phyloP scores from a whole-genome alignment of 1,140 invertebrate genomes.

The Leguminivora glycinivorella region DNA sequence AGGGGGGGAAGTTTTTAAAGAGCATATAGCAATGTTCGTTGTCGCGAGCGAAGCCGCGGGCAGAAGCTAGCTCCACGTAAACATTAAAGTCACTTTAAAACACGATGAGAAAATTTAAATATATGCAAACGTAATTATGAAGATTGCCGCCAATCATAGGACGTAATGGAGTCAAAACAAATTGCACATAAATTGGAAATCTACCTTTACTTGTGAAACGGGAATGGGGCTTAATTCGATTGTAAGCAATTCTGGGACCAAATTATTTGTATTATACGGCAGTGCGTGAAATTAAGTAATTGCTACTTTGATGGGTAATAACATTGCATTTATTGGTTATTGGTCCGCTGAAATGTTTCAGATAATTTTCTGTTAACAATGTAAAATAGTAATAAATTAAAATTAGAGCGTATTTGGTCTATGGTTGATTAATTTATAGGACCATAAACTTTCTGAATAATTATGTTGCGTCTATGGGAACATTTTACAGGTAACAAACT shows the following conservation, averaged over 20 bases:
- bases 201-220: background rate
- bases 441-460: too few species aligned
- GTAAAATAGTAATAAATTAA: too few species aligned
- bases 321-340: background rate
- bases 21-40: background rate
- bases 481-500: too few species aligned
- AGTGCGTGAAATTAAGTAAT: background rate
- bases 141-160: conserved; percentile 14
- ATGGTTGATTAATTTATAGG: too few species aligned
- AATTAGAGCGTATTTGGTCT: too few species aligned
- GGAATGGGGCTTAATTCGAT: conserved; percentile 1
- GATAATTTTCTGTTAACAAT: too few species aligned
- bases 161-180: conserved; percentile 9
- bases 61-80: background rate
- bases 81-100: background rate
- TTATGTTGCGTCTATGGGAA: too few species aligned
- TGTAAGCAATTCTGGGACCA: background rate
- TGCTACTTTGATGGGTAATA: background rate
- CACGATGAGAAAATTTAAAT: conserved; percentile 1
- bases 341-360: background rate
- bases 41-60: too few species aligned
- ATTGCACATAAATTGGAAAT: conserved; percentile 7
- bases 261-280: conserved; percentile 4
- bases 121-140: conserved; percentile 1
- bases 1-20: too few species aligned